phyloP scores from a whole-genome alignment of 1,140 invertebrate species.

The Bombus balteatus region DNA sequence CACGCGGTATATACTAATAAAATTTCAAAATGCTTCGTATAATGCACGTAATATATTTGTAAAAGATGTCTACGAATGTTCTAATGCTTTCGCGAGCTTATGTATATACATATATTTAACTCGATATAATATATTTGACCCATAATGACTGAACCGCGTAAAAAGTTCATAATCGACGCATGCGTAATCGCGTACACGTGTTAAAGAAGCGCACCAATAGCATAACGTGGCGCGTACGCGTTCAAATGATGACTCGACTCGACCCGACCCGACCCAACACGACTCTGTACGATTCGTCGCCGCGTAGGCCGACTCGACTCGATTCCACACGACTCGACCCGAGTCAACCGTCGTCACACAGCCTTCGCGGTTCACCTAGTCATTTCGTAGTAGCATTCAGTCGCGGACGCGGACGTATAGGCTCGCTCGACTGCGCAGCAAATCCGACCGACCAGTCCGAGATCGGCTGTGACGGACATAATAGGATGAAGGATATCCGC shows the following conservation, averaged over 20 bases:
- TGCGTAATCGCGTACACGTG: neutral
- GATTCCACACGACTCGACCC: slow-evolving; percentile 12
- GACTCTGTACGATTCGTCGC: neutral
- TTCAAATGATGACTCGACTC: neutral
- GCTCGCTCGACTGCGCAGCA: slow-evolving; percentile 1
- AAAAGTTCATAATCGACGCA: too few species aligned
- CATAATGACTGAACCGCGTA: neutral
- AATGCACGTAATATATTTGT: neutral
- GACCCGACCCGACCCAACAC: neutral
- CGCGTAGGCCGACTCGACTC: neutral
- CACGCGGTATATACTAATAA: too few species aligned
- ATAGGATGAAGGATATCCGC: slow-evolving; percentile 69
- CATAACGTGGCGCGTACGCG: neutral
- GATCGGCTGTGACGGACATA: slow-evolving; percentile 24
- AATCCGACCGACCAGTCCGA: slow-evolving; percentile 30
- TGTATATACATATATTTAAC: too few species aligned
- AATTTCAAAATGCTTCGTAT: neutral
- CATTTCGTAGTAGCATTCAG: slow-evolving; percentile 58
- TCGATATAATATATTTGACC: neutral
- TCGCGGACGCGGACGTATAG: slow-evolving; percentile 47
- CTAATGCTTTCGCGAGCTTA: neutral
- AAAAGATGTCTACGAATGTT: neutral
- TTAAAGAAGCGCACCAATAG: neutral
- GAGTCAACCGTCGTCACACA: slow-evolving; percentile 2
- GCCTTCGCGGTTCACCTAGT: slow-evolving; percentile 51